phyloP scores from a whole-genome alignment of 1,140 invertebrate genomes.

The Zaprionus taronus region DNA sequence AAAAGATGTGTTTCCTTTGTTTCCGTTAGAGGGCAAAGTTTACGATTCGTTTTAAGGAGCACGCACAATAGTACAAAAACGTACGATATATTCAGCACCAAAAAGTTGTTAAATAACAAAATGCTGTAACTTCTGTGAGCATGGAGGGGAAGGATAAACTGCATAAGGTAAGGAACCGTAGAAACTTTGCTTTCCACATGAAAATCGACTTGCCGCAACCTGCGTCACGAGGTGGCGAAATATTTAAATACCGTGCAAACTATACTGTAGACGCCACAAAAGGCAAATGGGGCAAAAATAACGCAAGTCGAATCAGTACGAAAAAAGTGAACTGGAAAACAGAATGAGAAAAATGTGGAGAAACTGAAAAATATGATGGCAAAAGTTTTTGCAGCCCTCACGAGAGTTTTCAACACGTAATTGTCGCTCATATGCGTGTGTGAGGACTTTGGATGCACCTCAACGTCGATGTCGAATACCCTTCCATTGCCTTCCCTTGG shows the following conservation, averaged over 20 bases:
- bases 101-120: conserved; percentile 25
- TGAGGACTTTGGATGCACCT: not conserved
- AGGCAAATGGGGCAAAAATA: conserved; percentile 20
- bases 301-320: conserved; percentile 19
- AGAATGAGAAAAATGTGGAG: conserved; percentile 10
- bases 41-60: conserved; percentile 4
- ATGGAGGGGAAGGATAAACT: not conserved
- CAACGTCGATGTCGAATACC: not conserved
- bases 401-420: conserved; percentile 32
- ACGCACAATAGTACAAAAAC: conserved; percentile 36
- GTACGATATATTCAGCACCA: conserved; percentile 57
- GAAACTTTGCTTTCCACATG: conserved; percentile 1
- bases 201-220: conserved; percentile 1
- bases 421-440: conserved; percentile 26
- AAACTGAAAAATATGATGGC: conserved; percentile 32
- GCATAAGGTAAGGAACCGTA: conserved; percentile 1
- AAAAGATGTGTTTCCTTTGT: not conserved
- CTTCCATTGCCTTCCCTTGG: not conserved
- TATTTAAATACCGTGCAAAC: conserved; percentile 50
- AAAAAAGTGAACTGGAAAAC: conserved; percentile 5
- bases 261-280: conserved; percentile 30
- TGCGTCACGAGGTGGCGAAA: conserved; percentile 39
- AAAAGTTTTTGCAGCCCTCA: conserved; percentile 53
- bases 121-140: conserved; percentile 29
- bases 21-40: conserved; percentile 4